These are phyloP conservation scores for Bombus waltoni DNA, from an alignment of 1,140 invertebrate genomes.

Conservation along the genomic window DNA sequence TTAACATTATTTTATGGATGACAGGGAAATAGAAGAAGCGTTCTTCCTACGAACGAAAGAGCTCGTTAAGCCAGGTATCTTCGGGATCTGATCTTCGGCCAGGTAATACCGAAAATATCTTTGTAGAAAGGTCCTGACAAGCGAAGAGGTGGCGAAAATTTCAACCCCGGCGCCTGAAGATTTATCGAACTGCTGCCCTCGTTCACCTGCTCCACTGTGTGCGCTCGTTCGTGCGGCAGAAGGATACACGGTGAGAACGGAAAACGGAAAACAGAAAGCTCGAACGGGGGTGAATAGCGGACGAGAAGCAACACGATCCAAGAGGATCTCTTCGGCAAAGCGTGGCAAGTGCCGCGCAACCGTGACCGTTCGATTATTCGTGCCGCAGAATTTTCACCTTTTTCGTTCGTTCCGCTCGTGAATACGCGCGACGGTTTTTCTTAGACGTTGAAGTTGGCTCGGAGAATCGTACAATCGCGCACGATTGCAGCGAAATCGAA, in stretches of 20 bases:
- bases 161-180: slow-evolving; percentile 73
- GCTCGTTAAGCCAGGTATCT: slow-evolving; percentile 65
- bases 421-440: background rate
- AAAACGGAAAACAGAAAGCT: slow-evolving; percentile 34
- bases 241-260: background rate
- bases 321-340: background rate
- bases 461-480: background rate
- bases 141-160: slow-evolving; percentile 74
- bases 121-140: slow-evolving; percentile 43
- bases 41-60: slow-evolving; percentile 14
- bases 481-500: no score
- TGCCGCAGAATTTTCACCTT: background rate
- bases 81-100: slow-evolving; percentile 70
- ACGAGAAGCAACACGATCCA: slow-evolving; percentile 5
- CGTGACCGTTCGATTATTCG: background rate
- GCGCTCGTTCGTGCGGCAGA: background rate
- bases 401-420: background rate
- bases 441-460: background rate
- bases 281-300: slow-evolving; percentile 10
- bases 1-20: slow-evolving; percentile 50
- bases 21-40: slow-evolving; percentile 43
- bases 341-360: background rate
- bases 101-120: slow-evolving; percentile 56
- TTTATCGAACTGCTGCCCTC: slow-evolving; percentile 67
- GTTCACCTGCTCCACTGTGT: slow-evolving; percentile 12